Percentiles rank a stretch among this genome's conserved stretches.
These are phyloP conservation scores for Linurgus olivaceus DNA, from an alignment of 2,797 vertebrate genomes.

Conservation along the genomic window DNA sequence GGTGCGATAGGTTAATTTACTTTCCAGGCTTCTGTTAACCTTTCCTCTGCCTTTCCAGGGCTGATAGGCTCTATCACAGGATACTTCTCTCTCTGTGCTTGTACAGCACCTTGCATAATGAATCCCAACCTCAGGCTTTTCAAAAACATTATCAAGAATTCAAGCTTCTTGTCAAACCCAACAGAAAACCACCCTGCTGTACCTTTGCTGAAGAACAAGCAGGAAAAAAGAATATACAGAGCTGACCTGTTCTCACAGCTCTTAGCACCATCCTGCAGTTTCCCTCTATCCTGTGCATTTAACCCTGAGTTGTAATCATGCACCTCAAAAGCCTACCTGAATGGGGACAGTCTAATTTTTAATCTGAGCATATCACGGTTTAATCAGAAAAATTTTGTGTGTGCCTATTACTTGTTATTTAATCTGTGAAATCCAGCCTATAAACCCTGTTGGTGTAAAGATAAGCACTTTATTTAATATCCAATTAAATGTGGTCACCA, in stretches of 20 bases:
- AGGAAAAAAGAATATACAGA: neutral
- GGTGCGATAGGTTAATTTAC: slow-evolving; percentile 22
- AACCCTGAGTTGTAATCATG: neutral
- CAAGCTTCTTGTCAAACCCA: neutral
- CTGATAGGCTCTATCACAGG: slow-evolving; percentile 31
- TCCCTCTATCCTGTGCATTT: neutral
- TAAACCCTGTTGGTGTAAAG: slow-evolving; percentile 79
- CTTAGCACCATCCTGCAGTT: neutral
- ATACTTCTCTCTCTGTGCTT: neutral
- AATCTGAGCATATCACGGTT: slow-evolving; percentile 39
- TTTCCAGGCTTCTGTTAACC: slow-evolving; percentile 48
- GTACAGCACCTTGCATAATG: slow-evolving; percentile 32
- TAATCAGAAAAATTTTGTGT: slow-evolving; percentile 34
- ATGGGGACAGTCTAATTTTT: slow-evolving; percentile 38
- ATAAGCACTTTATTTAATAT: slow-evolving; percentile 83
- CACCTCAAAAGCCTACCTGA: slow-evolving; percentile 9
- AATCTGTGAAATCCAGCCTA: slow-evolving; percentile 66
- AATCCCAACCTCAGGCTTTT: slow-evolving; percentile 18
- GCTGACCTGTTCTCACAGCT: neutral
- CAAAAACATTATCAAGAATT: slow-evolving; percentile 25
- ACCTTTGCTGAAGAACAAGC: neutral
- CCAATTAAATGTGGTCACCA: slow-evolving; percentile 80
- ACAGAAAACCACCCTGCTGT: neutral
- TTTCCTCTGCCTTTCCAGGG: slow-evolving; percentile 24
- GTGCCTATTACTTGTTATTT: slow-evolving; percentile 61